A percentile compares a stretch with the other conserved stretches of the same genome.
These are phyloP conservation scores for Paradoxurus hermaphroditus DNA, from an alignment of 2,113 vertebrate species.

Conservation along the genomic window DNA sequence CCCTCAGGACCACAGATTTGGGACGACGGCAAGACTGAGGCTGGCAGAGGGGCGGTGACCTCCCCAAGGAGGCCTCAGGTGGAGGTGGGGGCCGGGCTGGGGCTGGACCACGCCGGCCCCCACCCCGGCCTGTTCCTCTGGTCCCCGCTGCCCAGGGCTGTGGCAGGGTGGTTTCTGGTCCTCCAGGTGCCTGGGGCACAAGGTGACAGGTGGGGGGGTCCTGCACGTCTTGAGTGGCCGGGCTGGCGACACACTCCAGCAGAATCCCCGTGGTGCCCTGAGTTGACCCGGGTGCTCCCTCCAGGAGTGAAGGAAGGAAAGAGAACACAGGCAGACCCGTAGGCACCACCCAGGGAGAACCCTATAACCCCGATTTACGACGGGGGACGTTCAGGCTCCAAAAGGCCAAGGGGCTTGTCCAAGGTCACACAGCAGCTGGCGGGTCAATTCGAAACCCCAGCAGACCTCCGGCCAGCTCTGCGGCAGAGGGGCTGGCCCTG, in stretches of 20 bases:
- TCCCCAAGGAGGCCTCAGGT: background rate
- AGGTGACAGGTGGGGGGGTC: background rate
- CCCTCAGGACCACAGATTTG: background rate
- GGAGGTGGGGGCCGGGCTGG: background rate
- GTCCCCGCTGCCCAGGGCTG: background rate
- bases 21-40: background rate
- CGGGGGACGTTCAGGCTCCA: background rate
- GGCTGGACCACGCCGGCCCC: background rate
- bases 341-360: background rate
- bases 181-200: background rate
- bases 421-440: background rate
- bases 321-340: background rate
- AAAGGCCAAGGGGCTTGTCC: background rate
- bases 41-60: background rate
- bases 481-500: background rate
- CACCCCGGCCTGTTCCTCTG: conserved; percentile 14
- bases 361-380: background rate
- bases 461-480: background rate
- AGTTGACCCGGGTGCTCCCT: background rate
- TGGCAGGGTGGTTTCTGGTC: background rate
- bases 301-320: background rate
- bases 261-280: background rate
- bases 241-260: background rate
- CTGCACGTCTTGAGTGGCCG: background rate
- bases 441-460: background rate